These are phyloP conservation scores for Thalassoma bifasciatum DNA, from an alignment of 2,113 vertebrate genomes.

Conservation along the genomic window DNA sequence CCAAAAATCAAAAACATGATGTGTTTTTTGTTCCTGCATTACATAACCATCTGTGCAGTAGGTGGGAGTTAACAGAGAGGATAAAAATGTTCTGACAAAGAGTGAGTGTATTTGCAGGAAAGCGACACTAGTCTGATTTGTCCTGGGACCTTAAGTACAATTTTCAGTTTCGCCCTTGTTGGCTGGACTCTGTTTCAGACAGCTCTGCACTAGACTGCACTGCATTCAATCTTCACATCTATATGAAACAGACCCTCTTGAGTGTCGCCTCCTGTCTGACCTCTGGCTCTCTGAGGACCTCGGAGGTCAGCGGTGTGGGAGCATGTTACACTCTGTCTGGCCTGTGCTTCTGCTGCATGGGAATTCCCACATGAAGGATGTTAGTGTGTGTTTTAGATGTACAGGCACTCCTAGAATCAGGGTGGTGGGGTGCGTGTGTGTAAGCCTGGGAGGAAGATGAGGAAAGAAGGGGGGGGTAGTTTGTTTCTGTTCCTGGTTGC, in stretches of 20 bases:
- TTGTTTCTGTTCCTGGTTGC: slow-evolving; percentile 78
- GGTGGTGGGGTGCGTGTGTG: slow-evolving; percentile 26
- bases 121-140: slow-evolving; percentile 9
- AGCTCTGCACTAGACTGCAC: background rate
- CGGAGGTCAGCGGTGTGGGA: slow-evolving; percentile 54
- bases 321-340: slow-evolving; percentile 32
- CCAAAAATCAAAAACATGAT: background rate
- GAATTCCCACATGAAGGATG: slow-evolving; percentile 52
- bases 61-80: slow-evolving; percentile 1
- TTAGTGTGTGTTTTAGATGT: slow-evolving; percentile 36
- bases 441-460: background rate
- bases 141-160: background rate
- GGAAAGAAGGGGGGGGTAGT: slow-evolving; percentile 22
- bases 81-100: background rate
- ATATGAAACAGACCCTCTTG: slow-evolving; percentile 4
- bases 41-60: slow-evolving; percentile 10
- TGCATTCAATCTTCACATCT: slow-evolving; percentile 35
- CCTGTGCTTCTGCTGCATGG: slow-evolving; percentile 30
- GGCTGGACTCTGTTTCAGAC: background rate
- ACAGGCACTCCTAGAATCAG: slow-evolving; percentile 5
- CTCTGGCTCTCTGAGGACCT: slow-evolving; percentile 31
- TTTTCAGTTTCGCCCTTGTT: background rate
- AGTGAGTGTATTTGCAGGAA: background rate
- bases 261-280: slow-evolving; percentile 50
- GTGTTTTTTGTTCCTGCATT: slow-evolving; percentile 1